Conservation (phyloP, 2,888 invertebrate genomes). For the Dascillus cervinus region DNA sequence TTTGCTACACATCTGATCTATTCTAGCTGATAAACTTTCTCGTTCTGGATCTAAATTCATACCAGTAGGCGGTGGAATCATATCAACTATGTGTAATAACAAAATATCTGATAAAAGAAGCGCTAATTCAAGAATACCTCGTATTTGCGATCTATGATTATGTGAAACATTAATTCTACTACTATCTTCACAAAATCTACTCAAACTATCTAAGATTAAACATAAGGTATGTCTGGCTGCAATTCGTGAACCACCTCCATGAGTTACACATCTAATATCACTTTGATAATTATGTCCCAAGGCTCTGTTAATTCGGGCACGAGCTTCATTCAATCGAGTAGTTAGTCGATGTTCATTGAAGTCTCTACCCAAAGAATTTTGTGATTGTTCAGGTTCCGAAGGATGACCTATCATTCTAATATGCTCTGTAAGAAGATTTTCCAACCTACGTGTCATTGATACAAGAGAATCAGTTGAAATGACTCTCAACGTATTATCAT, state of each 20-base stretch:
- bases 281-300: conserved; percentile 19
- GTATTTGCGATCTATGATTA: conserved; percentile 27
- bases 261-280: conserved; percentile 25
- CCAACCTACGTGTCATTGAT: conserved; percentile 20
- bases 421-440: conserved; percentile 23
- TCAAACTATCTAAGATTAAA: conserved; percentile 43
- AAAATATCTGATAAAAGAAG: conserved; percentile 44
- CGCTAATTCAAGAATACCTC: conserved; percentile 41
- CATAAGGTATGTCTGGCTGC: conserved; percentile 40
- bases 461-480: conserved; percentile 18
- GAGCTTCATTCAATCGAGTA: conserved; percentile 31
- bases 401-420: conserved; percentile 16
- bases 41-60: conserved; percentile 36
- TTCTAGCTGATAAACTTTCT: conserved; percentile 32
- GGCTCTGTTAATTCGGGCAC: conserved; percentile 31
- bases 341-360: conserved; percentile 33
- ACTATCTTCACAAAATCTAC: conserved; percentile 43
- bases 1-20: conserved; percentile 35
- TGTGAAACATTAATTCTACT: conserved; percentile 25
- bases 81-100: conserved; percentile 43
- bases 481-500: too few relatives aligned
- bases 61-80: conserved; percentile 37
- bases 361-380: conserved; percentile 17
- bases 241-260: conserved; percentile 34
- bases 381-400: conserved; percentile 2